Evolutionary conservation across 1,140 invertebrate genomes (phyloP).

Genomic region (Drosophila bocki): DNA sequence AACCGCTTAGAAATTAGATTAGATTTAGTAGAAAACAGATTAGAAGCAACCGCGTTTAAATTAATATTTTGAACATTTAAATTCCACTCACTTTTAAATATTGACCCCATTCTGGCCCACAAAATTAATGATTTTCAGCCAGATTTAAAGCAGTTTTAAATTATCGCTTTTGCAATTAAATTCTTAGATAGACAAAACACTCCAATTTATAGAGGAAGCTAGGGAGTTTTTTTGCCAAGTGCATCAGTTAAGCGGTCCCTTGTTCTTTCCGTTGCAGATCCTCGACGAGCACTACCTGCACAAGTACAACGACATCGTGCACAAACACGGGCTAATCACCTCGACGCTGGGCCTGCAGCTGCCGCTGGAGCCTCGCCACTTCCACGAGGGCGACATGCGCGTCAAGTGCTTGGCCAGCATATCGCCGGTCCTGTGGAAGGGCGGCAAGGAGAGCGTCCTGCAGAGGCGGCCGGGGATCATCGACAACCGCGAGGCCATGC

Average conservation of each 20-base stretch:
- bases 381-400: slow-evolving; percentile 86
- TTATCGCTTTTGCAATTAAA: neutral
- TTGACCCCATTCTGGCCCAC: neutral
- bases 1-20: neutral
- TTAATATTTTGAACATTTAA: neutral
- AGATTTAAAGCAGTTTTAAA: neutral
- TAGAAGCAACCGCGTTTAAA: neutral
- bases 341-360: slow-evolving; percentile 86
- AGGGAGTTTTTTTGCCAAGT: neutral
- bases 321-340: slow-evolving; percentile 87
- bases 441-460: slow-evolving; percentile 86
- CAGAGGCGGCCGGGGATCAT: slow-evolving; percentile 86
- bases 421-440: slow-evolving; percentile 87
- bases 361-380: slow-evolving; percentile 85
- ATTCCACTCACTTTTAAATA: neutral
- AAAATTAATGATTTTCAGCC: neutral
- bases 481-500: slow-evolving; percentile 87
- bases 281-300: slow-evolving; percentile 85
- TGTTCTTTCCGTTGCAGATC: slow-evolving; percentile 83
- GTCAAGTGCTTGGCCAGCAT: slow-evolving; percentile 87
- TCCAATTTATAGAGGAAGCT: no score
- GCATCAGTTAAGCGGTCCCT: slow-evolving; percentile 18
- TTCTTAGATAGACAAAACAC: neutral
- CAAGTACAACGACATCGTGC: slow-evolving; percentile 85
- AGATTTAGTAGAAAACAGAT: neutral